phyloP scores from a whole-genome alignment of 1,140 invertebrate genomes.

The Drosophila insularis region DNA sequence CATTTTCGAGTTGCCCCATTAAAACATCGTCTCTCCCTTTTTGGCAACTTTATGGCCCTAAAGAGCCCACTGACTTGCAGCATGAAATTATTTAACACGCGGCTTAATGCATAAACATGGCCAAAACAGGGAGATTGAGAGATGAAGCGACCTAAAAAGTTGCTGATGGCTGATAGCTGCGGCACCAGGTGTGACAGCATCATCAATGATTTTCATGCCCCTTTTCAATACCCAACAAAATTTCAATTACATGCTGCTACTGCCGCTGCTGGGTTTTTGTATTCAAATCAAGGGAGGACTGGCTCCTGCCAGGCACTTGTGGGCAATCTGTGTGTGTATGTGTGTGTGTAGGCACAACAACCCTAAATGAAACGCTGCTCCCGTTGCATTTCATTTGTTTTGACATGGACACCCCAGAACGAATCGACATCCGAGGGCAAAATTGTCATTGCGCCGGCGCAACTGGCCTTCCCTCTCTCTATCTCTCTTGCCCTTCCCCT shows the following conservation, averaged over 20 bases:
- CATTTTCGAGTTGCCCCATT: constrained; percentile 63
- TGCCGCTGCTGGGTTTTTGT: constrained; percentile 9
- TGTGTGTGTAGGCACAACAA: constrained; percentile 50
- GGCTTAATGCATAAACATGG: constrained; percentile 75
- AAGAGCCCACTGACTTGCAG: constrained; percentile 63
- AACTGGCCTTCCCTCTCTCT: not conserved
- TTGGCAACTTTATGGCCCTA: constrained; percentile 67
- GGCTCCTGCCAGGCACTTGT: constrained; percentile 53
- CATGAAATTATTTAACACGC: constrained; percentile 64
- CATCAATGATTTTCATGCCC: constrained; percentile 14
- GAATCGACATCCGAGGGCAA: not conserved
- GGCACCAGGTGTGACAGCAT: constrained; percentile 54
- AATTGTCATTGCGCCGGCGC: constrained; percentile 32
- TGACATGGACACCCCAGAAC: constrained; percentile 68
- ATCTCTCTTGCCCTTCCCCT: constrained; percentile 22
- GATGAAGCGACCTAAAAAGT: not conserved
- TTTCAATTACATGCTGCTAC: constrained; percentile 21
- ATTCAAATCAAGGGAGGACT: constrained; percentile 48
- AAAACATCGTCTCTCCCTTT: constrained; percentile 46
- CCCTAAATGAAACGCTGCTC: constrained; percentile 28
- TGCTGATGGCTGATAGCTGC: constrained; percentile 11
- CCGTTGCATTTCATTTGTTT: constrained; percentile 64
- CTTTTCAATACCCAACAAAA: not conserved
- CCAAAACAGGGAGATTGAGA: constrained; percentile 31
- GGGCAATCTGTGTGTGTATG: constrained; percentile 60